Evolutionary conservation across 1,140 invertebrate genomes (phyloP).

Genomic region (Apocrypta bakeri): DNA sequence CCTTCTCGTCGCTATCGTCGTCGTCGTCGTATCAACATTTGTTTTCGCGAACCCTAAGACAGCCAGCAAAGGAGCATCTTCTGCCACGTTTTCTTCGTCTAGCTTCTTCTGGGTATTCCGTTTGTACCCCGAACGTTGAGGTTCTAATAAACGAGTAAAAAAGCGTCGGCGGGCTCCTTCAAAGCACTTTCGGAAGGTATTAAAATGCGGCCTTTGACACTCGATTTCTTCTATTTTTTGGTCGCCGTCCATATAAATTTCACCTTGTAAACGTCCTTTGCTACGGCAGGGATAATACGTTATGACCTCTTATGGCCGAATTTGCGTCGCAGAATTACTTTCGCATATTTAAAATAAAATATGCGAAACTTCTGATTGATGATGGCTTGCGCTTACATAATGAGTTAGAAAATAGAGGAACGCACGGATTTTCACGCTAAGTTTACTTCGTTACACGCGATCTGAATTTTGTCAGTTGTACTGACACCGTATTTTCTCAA

Average conservation of each 20-base stretch:
- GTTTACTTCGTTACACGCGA: no score
- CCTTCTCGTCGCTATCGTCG: constrained; percentile 5
- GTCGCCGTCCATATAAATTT: neutral
- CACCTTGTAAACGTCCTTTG: neutral
- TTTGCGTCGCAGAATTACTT: neutral
- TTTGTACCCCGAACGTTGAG: neutral
- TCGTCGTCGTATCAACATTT: constrained; percentile 30
- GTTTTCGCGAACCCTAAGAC: neutral
- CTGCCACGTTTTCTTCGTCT: neutral
- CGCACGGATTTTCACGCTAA: neutral
- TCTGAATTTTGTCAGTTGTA: no score
- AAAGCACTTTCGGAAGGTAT: constrained; percentile 24
- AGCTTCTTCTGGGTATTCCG: constrained; percentile 40
- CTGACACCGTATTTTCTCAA: no score
- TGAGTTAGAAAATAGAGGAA: neutral
- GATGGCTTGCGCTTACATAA: no score
- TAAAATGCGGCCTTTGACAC: constrained; percentile 43
- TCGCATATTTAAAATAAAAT: neutral
- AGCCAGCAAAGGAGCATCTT: constrained; percentile 10
- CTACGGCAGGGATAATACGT: no score
- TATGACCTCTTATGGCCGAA: neutral
- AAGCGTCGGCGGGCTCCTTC: neutral
- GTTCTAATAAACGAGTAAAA: constrained; percentile 16
- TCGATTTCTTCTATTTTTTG: constrained; percentile 29
- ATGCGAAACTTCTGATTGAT: neutral